A percentile compares a stretch with the other conserved stretches of the same genome.
phyloP scores from a whole-genome alignment of 1,140 invertebrate species.

The Leptinotarsa undecemlineata region DNA sequence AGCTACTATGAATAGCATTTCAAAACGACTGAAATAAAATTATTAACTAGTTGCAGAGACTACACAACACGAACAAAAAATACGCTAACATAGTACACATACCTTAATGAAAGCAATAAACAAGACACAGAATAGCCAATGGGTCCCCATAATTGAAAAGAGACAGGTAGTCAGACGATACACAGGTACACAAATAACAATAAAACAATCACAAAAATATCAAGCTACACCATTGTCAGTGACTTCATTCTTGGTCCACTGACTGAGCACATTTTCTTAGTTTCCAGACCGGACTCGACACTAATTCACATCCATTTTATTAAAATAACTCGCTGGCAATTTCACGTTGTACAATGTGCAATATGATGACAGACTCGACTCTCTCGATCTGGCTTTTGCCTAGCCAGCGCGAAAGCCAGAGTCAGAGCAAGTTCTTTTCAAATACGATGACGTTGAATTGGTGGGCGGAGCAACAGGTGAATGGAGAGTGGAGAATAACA shows the following conservation, averaged over 20 bases:
- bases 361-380: background rate
- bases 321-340: background rate
- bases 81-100: background rate
- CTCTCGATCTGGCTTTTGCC: background rate
- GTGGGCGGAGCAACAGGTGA: slow-evolving; percentile 4
- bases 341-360: background rate
- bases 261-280: background rate
- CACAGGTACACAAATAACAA: slow-evolving; percentile 3
- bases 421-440: slow-evolving; percentile 3
- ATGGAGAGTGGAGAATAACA: background rate
- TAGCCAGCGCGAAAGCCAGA: background rate
- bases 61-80: too few species aligned
- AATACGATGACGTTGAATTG: background rate
- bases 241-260: background rate
- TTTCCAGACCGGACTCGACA: background rate
- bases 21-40: too few species aligned
- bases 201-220: background rate
- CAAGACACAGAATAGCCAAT: background rate
- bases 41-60: too few species aligned
- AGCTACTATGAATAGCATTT: too few species aligned
- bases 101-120: slow-evolving; percentile 1
- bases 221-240: background rate
- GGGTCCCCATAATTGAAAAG: background rate
- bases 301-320: background rate
- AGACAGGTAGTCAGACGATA: background rate